Evolutionary conservation across 2,888 invertebrate species (phyloP).

Genomic region (Monopis laevigella): DNA sequence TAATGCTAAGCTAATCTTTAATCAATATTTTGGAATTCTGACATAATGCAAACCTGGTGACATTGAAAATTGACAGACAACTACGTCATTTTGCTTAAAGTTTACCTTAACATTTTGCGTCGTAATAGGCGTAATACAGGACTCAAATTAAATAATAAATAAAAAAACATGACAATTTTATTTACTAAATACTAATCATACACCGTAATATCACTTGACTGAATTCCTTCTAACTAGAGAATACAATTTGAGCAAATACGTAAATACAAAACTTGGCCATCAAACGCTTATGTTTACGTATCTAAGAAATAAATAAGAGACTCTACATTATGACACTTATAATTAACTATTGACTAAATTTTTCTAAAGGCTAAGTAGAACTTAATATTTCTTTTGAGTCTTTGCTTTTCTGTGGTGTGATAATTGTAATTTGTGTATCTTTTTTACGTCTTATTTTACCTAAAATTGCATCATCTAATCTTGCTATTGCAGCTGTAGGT

Average conservation of each 20-base stretch:
- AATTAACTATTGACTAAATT: constrained; percentile 49
- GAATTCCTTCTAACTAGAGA: constrained; percentile 37
- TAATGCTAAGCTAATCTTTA: too few relatives aligned
- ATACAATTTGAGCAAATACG: constrained; percentile 54
- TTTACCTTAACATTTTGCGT: too few relatives aligned
- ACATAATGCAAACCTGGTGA: too few relatives aligned
- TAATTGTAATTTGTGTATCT: constrained; percentile 25
- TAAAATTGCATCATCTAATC: constrained; percentile 49
- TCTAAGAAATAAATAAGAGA: constrained; percentile 36
- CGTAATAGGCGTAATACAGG: too few relatives aligned
- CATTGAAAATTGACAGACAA: too few relatives aligned
- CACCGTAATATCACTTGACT: constrained; percentile 68
- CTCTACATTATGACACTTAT: constrained; percentile 46
- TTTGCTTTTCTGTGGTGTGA: constrained; percentile 28
- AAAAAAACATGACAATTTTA: too few relatives aligned
- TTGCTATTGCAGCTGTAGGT: constrained; percentile 38
- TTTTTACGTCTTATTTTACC: constrained; percentile 36
- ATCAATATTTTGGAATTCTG: too few relatives aligned
- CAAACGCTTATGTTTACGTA: constrained; percentile 18
- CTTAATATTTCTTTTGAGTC: constrained; percentile 25
- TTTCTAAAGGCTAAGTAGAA: constrained; percentile 23
- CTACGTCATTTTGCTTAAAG: too few relatives aligned
- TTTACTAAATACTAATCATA: constrained; percentile 26
- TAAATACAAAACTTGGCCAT: constrained; percentile 15
- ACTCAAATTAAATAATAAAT: too few relatives aligned